These are phyloP conservation scores for Mesorhabditis sp. DNA, from an alignment of 2,888 invertebrate genomes.

Conservation along the genomic window DNA sequence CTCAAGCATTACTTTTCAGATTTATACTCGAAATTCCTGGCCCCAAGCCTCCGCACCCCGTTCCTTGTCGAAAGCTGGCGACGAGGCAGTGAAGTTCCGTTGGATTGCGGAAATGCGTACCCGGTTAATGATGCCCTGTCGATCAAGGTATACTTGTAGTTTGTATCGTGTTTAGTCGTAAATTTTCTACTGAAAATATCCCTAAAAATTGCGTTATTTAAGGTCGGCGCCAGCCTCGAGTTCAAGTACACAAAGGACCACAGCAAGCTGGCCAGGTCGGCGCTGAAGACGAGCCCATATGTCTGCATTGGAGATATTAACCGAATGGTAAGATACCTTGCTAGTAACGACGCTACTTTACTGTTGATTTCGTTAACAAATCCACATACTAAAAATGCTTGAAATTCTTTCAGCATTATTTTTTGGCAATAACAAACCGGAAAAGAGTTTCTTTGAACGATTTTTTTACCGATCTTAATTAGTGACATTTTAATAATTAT, in stretches of 20 bases:
- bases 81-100: slow-evolving; percentile 71
- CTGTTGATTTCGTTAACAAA: neutral
- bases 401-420: neutral
- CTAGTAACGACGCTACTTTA: too few species aligned
- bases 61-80: slow-evolving; percentile 82
- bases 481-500: too few species aligned
- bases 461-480: too few species aligned
- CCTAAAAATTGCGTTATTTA: slow-evolving; percentile 7
- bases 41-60: slow-evolving; percentile 70
- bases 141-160: slow-evolving; percentile 17
- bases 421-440: too few species aligned
- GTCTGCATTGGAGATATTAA: slow-evolving; percentile 90
- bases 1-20: slow-evolving; percentile 61
- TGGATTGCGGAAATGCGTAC: slow-evolving; percentile 33
- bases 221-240: slow-evolving; percentile 30
- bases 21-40: slow-evolving; percentile 76
- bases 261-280: slow-evolving; percentile 79
- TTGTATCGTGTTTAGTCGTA: too few species aligned
- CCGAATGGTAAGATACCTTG: slow-evolving; percentile 69
- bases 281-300: slow-evolving; percentile 64
- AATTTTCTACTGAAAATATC: neutral
- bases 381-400: neutral
- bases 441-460: too few species aligned
- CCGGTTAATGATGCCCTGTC: slow-evolving; percentile 38
- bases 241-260: slow-evolving; percentile 69